phyloP scores from a whole-genome alignment of 2,113 vertebrate genomes.

The Reinhardtius hippoglossoides region DNA sequence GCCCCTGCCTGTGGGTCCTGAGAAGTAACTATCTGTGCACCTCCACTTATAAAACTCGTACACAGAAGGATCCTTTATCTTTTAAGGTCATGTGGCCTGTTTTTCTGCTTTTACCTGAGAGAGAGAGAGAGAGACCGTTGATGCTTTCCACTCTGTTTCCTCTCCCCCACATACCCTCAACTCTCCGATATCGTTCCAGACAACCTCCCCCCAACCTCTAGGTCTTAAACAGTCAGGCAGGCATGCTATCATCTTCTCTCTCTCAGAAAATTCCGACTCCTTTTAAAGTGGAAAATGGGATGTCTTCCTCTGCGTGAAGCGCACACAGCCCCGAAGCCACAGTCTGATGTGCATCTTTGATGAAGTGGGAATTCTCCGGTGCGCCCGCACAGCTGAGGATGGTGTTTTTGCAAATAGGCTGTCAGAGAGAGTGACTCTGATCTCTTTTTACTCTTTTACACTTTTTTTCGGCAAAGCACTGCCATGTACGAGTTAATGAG shows the following conservation, averaged over 20 bases:
- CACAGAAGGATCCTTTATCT: slow-evolving; percentile 22
- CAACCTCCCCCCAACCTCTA: slow-evolving; percentile 1
- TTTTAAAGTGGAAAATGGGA: slow-evolving; percentile 67
- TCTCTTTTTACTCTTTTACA: slow-evolving; percentile 48
- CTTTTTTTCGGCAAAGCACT: slow-evolving; percentile 14
- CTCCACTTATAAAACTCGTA: neutral
- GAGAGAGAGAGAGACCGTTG: neutral
- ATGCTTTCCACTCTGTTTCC: slow-evolving; percentile 2
- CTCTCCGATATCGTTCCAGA: slow-evolving; percentile 39
- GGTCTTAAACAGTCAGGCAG: slow-evolving; percentile 49
- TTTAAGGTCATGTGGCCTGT: slow-evolving; percentile 51
- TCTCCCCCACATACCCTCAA: slow-evolving; percentile 12
- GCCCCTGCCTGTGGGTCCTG: neutral
- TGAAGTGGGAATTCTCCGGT: slow-evolving; percentile 73
- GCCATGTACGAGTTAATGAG: slow-evolving; percentile 16
- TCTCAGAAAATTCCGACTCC: slow-evolving; percentile 58
- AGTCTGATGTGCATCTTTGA: slow-evolving; percentile 77
- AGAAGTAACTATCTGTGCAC: slow-evolving; percentile 8
- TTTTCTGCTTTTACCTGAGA: slow-evolving; percentile 4
- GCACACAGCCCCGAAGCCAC: slow-evolving; percentile 60
- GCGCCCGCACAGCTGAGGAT: slow-evolving; percentile 57
- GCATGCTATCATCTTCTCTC: slow-evolving; percentile 53
- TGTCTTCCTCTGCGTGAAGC: slow-evolving; percentile 48
- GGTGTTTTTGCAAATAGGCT: slow-evolving; percentile 69
- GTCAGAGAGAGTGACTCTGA: slow-evolving; percentile 52